Evolutionary conservation across 2,888 invertebrate species (phyloP).

Genomic region (Plemyria rubiginata): DNA sequence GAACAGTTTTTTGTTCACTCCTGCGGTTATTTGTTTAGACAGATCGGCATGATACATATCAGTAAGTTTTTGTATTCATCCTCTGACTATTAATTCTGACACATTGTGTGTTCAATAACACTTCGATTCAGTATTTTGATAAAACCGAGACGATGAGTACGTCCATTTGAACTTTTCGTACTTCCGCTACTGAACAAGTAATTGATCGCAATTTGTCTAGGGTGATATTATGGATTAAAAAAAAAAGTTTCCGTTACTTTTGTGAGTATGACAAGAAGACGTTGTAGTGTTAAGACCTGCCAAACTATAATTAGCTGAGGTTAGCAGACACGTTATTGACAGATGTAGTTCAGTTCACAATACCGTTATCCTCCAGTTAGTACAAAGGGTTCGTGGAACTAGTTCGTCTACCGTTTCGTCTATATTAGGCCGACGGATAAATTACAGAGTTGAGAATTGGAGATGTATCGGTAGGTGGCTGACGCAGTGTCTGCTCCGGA

Average conservation of each 20-base stretch:
- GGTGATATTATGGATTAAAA: neutral
- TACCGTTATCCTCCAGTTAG: slow-evolving; percentile 44
- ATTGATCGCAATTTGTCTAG: slow-evolving; percentile 11
- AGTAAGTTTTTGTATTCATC: slow-evolving; percentile 52
- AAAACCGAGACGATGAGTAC: slow-evolving; percentile 26
- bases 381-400: slow-evolving; percentile 51
- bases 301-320: slow-evolving; percentile 25
- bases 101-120: slow-evolving; percentile 54
- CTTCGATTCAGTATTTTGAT: slow-evolving; percentile 52
- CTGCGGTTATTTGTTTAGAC: slow-evolving; percentile 64
- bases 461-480: slow-evolving; percentile 36
- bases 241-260: neutral
- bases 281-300: slow-evolving; percentile 11
- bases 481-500: slow-evolving; percentile 31
- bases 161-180: slow-evolving; percentile 4
- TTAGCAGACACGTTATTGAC: slow-evolving; percentile 36
- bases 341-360: slow-evolving; percentile 37
- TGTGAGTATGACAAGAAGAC: slow-evolving; percentile 1
- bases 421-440: slow-evolving; percentile 56
- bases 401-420: slow-evolving; percentile 51
- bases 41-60: slow-evolving; percentile 56
- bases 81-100: slow-evolving; percentile 38
- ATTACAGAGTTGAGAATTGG: slow-evolving; percentile 54
- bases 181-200: slow-evolving; percentile 4
- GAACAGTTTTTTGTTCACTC: slow-evolving; percentile 51